phyloP scores from a whole-genome alignment of 2,888 invertebrate genomes.

The Azorinus chamasolen region DNA sequence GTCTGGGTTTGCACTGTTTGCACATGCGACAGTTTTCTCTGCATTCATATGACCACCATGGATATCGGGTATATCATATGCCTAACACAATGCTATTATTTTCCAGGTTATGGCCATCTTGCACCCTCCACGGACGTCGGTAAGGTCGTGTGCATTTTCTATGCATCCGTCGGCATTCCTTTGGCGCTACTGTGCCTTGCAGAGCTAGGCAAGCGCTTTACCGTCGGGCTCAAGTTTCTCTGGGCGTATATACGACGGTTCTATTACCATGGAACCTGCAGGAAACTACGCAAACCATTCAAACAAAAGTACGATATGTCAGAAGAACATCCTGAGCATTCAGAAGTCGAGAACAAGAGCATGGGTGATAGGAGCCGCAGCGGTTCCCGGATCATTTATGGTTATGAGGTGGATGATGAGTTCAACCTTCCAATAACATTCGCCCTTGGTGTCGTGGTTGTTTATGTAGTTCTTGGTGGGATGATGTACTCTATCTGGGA shows the following conservation, averaged over 20 bases:
- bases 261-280: slow-evolving; percentile 93
- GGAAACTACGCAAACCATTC: slow-evolving; percentile 73
- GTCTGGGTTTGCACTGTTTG: too few species aligned
- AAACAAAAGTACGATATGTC: slow-evolving; percentile 8
- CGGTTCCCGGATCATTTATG: slow-evolving; percentile 56
- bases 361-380: slow-evolving; percentile 44
- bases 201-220: slow-evolving; percentile 97
- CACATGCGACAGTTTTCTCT: too few species aligned
- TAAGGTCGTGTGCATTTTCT: slow-evolving; percentile 95
- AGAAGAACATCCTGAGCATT: slow-evolving; percentile 7
- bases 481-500: slow-evolving; percentile 89
- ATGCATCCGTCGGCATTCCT: slow-evolving; percentile 98
- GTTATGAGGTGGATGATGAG: slow-evolving; percentile 88
- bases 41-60: too few species aligned
- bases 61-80: too few species aligned
- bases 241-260: slow-evolving; percentile 88
- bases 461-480: slow-evolving; percentile 96
- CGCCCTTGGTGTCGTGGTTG: slow-evolving; percentile 93
- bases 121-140: slow-evolving; percentile 95
- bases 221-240: slow-evolving; percentile 94
- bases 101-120: slow-evolving; percentile 97
- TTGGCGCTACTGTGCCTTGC: slow-evolving; percentile 97
- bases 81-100: too few species aligned
- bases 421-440: slow-evolving; percentile 97
- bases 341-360: slow-evolving; percentile 25